Percentiles rank a stretch among this genome's conserved stretches.
These are phyloP conservation scores for Nasonia giraulti DNA, from an alignment of 1,140 invertebrate species.

Conservation along the genomic window DNA sequence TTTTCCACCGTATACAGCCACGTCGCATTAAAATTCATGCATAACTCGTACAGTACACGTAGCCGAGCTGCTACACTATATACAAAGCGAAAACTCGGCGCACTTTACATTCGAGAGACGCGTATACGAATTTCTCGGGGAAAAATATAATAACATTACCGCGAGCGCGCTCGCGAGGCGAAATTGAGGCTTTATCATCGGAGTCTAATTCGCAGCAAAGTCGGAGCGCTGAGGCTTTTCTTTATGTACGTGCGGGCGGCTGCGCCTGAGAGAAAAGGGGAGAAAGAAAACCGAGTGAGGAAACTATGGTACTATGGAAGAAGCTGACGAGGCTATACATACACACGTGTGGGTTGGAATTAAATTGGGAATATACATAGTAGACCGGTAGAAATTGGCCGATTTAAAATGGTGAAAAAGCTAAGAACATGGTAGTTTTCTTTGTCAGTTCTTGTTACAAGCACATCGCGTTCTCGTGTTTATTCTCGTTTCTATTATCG, in stretches of 20 bases:
- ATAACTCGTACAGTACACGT: constrained; percentile 43
- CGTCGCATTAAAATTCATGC: constrained; percentile 31
- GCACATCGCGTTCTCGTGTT: too few relatives aligned
- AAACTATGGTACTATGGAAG: neutral
- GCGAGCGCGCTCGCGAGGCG: neutral
- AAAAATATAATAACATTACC: constrained; percentile 8
- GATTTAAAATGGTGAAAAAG: too few relatives aligned
- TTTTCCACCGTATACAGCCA: too few relatives aligned
- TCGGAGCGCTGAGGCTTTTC: neutral
- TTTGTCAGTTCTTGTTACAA: too few relatives aligned
- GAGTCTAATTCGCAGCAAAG: constrained; percentile 22
- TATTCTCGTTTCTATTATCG: too few relatives aligned
- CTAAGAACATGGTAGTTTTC: too few relatives aligned
- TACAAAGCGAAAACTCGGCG: neutral
- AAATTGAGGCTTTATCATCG: constrained; percentile 13
- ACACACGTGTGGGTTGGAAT: neutral
- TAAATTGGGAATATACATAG: neutral
- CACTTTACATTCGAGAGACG: neutral
- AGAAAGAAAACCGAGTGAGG: too few relatives aligned
- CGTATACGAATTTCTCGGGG: neutral
- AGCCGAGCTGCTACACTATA: neutral
- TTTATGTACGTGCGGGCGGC: neutral
- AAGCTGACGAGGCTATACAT: neutral
- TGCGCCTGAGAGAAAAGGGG: neutral
- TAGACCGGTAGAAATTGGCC: too few relatives aligned